Conservation (phyloP, 1,140 invertebrate genomes). For the Hylaeus anthracinus region DNA sequence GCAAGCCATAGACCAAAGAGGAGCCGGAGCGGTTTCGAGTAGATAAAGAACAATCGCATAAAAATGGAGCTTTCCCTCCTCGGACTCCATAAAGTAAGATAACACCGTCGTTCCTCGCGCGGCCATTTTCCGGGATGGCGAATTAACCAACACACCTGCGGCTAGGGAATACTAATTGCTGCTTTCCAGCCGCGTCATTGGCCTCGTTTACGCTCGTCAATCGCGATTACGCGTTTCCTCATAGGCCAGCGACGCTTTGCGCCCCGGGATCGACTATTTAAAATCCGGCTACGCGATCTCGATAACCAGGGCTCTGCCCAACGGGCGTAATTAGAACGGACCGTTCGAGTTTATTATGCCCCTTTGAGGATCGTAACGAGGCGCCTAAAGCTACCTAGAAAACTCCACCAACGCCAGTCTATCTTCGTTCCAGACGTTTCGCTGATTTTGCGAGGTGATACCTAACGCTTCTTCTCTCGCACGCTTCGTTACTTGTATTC, state of each 20-base stretch:
- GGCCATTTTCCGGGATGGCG: not conserved
- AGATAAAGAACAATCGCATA: constrained; percentile 4
- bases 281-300: constrained; percentile 55
- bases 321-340: constrained; percentile 63
- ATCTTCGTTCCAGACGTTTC: constrained; percentile 36
- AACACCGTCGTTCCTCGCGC: not conserved
- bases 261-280: constrained; percentile 50
- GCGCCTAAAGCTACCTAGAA: constrained; percentile 41
- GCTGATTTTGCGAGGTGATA: constrained; percentile 7
- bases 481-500: not conserved
- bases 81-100: not conserved
- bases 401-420: constrained; percentile 13
- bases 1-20: not conserved
- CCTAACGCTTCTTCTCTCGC: not conserved
- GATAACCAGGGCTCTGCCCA: constrained; percentile 52
- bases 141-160: not conserved
- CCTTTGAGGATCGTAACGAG: constrained; percentile 67
- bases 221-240: constrained; percentile 30
- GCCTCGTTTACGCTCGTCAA: constrained; percentile 37
- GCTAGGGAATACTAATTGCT: constrained; percentile 22
- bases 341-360: constrained; percentile 65
- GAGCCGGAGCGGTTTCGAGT: not conserved
- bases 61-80: not conserved
- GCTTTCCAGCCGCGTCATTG: constrained; percentile 46
- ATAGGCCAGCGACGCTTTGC: constrained; percentile 30